phyloP scores from a whole-genome alignment of 2,113 vertebrate genomes.

The Albula goreensis region DNA sequence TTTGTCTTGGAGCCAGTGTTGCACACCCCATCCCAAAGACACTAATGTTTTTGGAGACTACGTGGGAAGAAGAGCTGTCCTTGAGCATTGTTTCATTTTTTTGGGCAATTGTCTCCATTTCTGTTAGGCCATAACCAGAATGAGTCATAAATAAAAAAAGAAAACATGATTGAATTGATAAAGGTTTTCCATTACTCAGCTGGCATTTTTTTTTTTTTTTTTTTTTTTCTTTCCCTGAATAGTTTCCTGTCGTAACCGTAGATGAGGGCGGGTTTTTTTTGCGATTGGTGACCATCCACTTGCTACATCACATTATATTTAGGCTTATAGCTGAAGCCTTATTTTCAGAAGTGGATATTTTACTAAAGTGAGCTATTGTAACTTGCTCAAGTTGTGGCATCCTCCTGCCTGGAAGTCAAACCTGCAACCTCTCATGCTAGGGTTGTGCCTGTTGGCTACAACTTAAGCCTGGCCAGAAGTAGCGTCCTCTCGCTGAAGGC shows the following conservation, averaged over 20 bases:
- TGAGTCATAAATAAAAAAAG: constrained; percentile 40
- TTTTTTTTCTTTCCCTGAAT: constrained; percentile 41
- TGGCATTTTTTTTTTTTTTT: constrained; percentile 41
- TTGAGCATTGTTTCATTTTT: background rate
- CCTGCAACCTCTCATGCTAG: no score
- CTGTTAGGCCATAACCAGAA: constrained; percentile 44
- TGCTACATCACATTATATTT: no score
- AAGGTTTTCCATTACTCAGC: constrained; percentile 56
- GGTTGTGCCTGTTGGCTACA: no score
- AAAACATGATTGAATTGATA: constrained; percentile 51
- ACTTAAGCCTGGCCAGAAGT: no score
- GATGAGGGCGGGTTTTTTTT: background rate
- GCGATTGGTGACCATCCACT: background rate
- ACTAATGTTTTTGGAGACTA: background rate
- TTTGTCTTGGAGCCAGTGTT: background rate
- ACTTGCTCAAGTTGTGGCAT: background rate
- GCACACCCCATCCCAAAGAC: background rate
- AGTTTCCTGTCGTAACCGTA: constrained; percentile 46
- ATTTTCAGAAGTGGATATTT: no score
- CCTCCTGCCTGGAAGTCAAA: no score
- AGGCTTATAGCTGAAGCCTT: no score
- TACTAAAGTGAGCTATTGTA: no score
- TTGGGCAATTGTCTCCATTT: constrained; percentile 35
- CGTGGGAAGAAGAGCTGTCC: background rate
- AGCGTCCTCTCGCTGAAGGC: no score